These are phyloP conservation scores for Scrobipalpa atriplicella DNA, from an alignment of 2,888 invertebrate species.

Conservation along the genomic window DNA sequence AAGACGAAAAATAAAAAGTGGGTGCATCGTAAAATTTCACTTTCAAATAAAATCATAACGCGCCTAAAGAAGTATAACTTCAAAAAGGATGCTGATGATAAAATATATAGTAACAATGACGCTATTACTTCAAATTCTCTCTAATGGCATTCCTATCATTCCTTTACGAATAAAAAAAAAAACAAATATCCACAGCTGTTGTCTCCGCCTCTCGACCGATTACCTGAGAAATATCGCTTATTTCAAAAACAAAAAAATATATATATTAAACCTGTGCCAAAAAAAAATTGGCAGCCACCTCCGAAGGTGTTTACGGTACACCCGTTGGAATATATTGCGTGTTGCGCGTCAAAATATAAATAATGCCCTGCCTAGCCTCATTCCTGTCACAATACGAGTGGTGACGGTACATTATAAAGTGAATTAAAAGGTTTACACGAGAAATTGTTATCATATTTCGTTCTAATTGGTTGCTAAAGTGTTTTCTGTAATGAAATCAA, in stretches of 20 bases:
- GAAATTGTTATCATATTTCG: constrained; percentile 34
- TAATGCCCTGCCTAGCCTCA: constrained; percentile 25
- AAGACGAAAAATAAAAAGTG: too few relatives aligned
- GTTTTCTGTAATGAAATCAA: constrained; percentile 33
- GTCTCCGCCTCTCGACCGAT: constrained; percentile 48
- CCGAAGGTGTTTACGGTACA: constrained; percentile 53
- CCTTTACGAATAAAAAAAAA: constrained; percentile 43
- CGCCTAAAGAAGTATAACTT: too few relatives aligned
- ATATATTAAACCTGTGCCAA: constrained; percentile 50
- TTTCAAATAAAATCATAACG: too few relatives aligned
- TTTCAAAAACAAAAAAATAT: constrained; percentile 46
- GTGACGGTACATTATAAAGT: constrained; percentile 34
- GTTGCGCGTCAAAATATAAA: constrained; percentile 40
- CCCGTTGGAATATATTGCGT: constrained; percentile 45
- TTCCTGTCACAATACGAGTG: constrained; percentile 29
- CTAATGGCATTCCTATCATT: constrained; percentile 49
- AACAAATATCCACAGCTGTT: constrained; percentile 47
- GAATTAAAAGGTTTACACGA: constrained; percentile 30
- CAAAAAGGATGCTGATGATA: too few relatives aligned
- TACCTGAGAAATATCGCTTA: constrained; percentile 61
- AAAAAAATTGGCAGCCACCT: constrained; percentile 48
- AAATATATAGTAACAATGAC: constrained; percentile 29
- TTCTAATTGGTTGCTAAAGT: constrained; percentile 35
- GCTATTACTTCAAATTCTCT: constrained; percentile 37
- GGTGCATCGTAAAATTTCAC: too few relatives aligned